Evolutionary conservation across 2,797 vertebrate genomes (phyloP), one percentile per base, ranked within the genome.

Genomic region (Manis pentadactyla): DNA sequence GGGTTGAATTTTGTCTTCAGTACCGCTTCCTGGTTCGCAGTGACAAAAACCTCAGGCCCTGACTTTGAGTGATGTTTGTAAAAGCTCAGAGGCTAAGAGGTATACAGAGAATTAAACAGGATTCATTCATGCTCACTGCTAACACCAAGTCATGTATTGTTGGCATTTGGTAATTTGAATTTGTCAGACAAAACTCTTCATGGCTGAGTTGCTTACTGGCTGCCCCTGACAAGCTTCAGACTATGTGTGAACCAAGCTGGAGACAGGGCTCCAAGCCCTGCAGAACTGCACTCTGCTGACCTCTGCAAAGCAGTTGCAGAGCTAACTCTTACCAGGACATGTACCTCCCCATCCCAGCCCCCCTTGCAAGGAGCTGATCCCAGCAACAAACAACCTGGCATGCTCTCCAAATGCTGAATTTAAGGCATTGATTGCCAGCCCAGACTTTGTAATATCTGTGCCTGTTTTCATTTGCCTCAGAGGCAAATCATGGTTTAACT

Each of bases 131-230:
- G 59, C 34, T 46, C 18, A 49, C 31, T 92, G 14, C 74, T 39
- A 37, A 51, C 64, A 27, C 34, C 5, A 7, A 71, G 53, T 81
- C 69, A 42, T 17, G 46, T 57, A 23, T 90, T 53, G 7, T 87
- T 97, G 69, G 27, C 63, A n/a, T 94, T 90, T 92, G 87, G 39
- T 91, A 55, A 88, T 93, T 93, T 69, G 87, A 95, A 97, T 97
- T 97, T 98, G 75, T 93, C 53, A 97, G 79, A 94, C 88, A 97
- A 82, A 96, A 85, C 42, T 94, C 89, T 88, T 88, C 93, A 95
- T 90, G 96, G 91, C 64, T 97, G 69, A 97, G 95, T 97, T 96
- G 93, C 86, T 95, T 95, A 59, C 66, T 74, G 66, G 69, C 59
- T 88, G 37, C 39, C 78, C 17, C 63, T 29, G 85, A 55, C 53